Base-by-base conservation (phyloP, 2,888 invertebrate species). In the Troilus luridus region DNA sequence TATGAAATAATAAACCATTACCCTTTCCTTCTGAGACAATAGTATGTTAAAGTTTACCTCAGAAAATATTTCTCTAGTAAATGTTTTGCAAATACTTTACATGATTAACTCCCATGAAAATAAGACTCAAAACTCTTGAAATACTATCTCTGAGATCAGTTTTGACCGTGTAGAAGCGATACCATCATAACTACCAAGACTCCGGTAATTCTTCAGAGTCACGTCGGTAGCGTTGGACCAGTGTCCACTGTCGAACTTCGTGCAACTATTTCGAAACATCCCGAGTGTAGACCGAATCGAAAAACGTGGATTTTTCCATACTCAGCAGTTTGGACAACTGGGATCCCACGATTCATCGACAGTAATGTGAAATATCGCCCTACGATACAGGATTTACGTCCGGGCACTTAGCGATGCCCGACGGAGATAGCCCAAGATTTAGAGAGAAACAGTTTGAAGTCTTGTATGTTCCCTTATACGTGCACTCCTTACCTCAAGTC, bases 351-450 rank as follows among this genome's bases (percentile, higher is more conserved):
- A 54, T 56, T n/a, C 56, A 85, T 85, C 56, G 85, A 85, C 85
- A 85, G 85, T 77, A 56, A 85, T 85, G 85, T 85, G 85, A 85
- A 56, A 85, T 85, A 85, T 85, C 56, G 85, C 56, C 85, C 54
- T 11, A 12, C 12, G 85, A 85, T 85, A 85, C 56, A n/a, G 85
- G 56, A 85, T 85, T 85, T 85, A 85, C 85, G 56, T 58, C 85
- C 85, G 85, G 56, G 85, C 85, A 56, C 56, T 85, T 58, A 19
- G 56, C 85, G 85, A 85, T 85, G 11, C 56, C 56, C 11, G n/a
- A 85, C 85, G 85, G 85, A 85, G 85, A 85, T 85, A 85, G 85
- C 56, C 85, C 56, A 85, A 85, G 85, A 85, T 85, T 85, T 85
- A 85, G 85, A 85, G 54, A 56, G 56, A 85, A 85, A 85, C 85